Percentiles rank a stretch among this genome's conserved stretches.
Conservation (phyloP, 1,140 invertebrate species). For the Diachasmimorpha longicaudata region DNA sequence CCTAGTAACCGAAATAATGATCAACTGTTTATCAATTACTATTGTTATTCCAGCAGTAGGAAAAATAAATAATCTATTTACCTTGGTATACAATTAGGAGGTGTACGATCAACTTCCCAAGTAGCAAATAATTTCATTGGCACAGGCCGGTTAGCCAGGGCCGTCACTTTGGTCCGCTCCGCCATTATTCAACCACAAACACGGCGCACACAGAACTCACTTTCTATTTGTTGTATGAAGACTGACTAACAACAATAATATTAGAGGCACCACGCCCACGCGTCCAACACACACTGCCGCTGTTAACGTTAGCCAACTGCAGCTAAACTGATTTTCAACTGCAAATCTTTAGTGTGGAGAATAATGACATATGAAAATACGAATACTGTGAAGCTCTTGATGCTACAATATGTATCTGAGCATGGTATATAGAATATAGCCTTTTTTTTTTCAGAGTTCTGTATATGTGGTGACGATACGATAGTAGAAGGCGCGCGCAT, state of each 20-base stretch:
- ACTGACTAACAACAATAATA: constrained; percentile 7
- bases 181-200: constrained; percentile 56
- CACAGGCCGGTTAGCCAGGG: constrained; percentile 76
- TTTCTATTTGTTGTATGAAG: no score
- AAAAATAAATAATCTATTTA: constrained; percentile 57
- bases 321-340: constrained; percentile 34
- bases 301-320: no score
- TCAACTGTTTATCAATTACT: no score
- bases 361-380: no score
- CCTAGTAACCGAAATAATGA: no score
- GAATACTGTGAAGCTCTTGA: no score
- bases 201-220: not conserved
- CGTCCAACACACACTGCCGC: constrained; percentile 21
- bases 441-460: no score
- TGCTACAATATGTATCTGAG: no score
- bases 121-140: constrained; percentile 98
- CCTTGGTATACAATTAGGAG: constrained; percentile 96
- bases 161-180: constrained; percentile 60
- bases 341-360: not conserved
- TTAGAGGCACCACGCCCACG: constrained; percentile 4
- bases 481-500: no score
- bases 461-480: no score
- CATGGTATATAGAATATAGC: no score
- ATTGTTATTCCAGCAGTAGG: no score
- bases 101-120: constrained; percentile 96